These are phyloP conservation scores for Mus minutoides DNA, from an alignment of 2,797 vertebrate genomes.

Conservation along the genomic window DNA sequence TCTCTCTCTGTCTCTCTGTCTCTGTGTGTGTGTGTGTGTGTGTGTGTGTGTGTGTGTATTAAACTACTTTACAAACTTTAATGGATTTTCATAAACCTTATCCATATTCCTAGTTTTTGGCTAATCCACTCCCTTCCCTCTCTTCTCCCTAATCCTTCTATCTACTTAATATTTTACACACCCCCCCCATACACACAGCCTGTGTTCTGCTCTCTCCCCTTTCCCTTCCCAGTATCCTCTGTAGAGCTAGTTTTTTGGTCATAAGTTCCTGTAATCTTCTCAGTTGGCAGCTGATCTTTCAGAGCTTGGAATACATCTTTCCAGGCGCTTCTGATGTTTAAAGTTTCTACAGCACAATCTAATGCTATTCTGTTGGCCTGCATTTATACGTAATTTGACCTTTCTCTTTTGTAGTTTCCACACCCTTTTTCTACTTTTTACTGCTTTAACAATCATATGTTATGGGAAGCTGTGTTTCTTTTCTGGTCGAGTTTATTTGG, in stretches of 20 bases:
- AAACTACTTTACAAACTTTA: neutral
- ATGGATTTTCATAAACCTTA: neutral
- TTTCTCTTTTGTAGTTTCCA: neutral
- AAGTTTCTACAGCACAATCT: neutral
- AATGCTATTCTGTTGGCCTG: neutral
- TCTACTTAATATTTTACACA: neutral
- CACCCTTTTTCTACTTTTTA: neutral
- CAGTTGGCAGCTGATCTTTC: neutral
- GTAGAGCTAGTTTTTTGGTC: neutral
- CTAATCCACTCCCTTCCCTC: neutral
- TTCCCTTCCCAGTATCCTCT: neutral
- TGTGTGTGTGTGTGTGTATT: neutral
- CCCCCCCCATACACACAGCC: neutral
- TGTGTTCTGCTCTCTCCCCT: neutral
- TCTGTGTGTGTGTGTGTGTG: no score
- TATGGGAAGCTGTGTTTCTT: neutral
- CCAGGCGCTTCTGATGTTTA: neutral
- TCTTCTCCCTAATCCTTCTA: neutral
- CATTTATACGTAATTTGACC: neutral
- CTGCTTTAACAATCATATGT: neutral
- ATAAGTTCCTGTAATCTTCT: neutral
- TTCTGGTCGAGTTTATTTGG: neutral
- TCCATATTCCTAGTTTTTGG: neutral
- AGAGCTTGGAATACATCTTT: neutral
- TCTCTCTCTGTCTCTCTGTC: no score